Percentiles rank a stretch among this genome's conserved stretches.
Evolutionary conservation across 1,140 invertebrate species (phyloP).

Genomic region (Leptoteleia sp.): DNA sequence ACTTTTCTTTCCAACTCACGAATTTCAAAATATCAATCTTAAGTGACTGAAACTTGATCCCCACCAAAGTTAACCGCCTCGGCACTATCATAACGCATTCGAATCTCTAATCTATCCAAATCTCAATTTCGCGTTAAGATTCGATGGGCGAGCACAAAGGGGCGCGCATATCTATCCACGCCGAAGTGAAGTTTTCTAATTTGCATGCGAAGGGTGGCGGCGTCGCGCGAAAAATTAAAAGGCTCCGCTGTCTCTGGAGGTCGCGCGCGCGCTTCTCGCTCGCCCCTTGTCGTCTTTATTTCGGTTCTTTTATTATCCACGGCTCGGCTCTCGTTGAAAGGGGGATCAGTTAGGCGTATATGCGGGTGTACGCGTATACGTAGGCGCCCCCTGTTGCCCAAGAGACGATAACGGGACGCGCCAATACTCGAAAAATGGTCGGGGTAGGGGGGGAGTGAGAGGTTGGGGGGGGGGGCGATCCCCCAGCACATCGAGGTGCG

Average conservation of each 20-base stretch:
- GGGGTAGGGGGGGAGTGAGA: no score
- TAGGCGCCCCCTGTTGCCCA: conserved; percentile 37
- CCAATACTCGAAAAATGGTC: conserved; percentile 5
- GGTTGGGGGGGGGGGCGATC: no score
- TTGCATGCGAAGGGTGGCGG: conserved; percentile 38
- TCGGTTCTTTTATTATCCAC: conserved; percentile 44
- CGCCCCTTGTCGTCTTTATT: conserved; percentile 44
- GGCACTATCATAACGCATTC: conserved; percentile 8
- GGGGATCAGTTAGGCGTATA: conserved; percentile 68
- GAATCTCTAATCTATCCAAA: conserved; percentile 1
- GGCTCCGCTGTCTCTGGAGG: conserved; percentile 35
- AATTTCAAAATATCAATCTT: no score
- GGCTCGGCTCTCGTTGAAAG: conserved; percentile 35
- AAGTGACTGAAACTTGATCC: no score
- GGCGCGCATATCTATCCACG: conserved; percentile 17
- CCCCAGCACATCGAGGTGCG: conserved; percentile 34
- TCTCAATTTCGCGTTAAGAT: conserved; percentile 27
- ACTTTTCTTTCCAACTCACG: no score
- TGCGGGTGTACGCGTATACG: conserved; percentile 37
- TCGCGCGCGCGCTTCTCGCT: not conserved
- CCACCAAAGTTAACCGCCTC: no score
- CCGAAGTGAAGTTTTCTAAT: conserved; percentile 31
- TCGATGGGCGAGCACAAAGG: not conserved
- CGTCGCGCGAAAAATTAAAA: conserved; percentile 57
- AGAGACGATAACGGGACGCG: conserved; percentile 47